Conservation (phyloP, 2,797 vertebrate species). For the Rachycentron canadum region DNA sequence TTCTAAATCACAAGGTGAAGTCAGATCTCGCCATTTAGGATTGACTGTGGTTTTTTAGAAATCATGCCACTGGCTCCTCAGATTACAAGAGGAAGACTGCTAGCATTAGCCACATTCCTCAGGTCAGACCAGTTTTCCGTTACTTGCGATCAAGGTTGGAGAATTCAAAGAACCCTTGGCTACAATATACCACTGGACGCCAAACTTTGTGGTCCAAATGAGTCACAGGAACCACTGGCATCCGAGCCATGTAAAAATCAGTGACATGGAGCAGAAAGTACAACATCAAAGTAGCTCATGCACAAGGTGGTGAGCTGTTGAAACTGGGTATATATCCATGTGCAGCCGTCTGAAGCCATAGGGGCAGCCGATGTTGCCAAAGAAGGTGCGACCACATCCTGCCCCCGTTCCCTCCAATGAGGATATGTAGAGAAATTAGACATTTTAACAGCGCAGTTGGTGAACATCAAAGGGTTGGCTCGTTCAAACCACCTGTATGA, state of each 20-base stretch:
- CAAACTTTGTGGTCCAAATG: constrained; percentile 43
- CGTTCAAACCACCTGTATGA: constrained; percentile 32
- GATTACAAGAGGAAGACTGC: constrained; percentile 44
- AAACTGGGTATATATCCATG: constrained; percentile 50
- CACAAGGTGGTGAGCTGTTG: constrained; percentile 68
- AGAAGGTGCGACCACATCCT: constrained; percentile 79
- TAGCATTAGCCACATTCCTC: constrained; percentile 32
- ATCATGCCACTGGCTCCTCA: constrained; percentile 44
- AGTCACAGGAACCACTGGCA: constrained; percentile 59
- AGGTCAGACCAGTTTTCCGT: constrained; percentile 55
- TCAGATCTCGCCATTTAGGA: constrained; percentile 13
- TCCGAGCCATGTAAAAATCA: constrained; percentile 59
- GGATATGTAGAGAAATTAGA: constrained; percentile 51
- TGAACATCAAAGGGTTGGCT: constrained; percentile 65
- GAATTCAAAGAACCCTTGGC: constrained; percentile 52
- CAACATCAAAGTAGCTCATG: constrained; percentile 62
- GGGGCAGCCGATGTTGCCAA: constrained; percentile 58
- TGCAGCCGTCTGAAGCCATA: constrained; percentile 55
- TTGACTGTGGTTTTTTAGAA: constrained; percentile 22
- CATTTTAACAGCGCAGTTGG: constrained; percentile 51
- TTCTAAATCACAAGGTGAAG: constrained; percentile 41
- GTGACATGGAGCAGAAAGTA: constrained; percentile 56
- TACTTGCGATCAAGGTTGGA: constrained; percentile 48
- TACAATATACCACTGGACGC: constrained; percentile 28
- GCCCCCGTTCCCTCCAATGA: constrained; percentile 53